A percentile compares a stretch with the other conserved stretches of the same genome.
These are phyloP conservation scores for Platypus cylindrus DNA, from an alignment of 2,888 invertebrate genomes.

Conservation along the genomic window DNA sequence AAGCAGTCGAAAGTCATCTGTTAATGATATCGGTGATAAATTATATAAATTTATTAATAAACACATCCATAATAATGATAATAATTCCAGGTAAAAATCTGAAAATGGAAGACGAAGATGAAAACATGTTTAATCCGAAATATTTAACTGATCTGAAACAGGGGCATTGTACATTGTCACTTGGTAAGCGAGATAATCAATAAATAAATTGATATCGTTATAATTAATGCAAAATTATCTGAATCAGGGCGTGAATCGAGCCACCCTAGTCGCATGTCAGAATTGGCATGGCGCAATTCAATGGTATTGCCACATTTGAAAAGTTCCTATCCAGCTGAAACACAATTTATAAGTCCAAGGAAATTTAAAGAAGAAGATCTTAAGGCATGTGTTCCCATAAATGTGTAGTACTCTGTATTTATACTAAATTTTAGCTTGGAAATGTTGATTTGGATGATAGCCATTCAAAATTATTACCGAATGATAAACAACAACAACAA, in stretches of 20 bases:
- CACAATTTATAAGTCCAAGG: slow-evolving; percentile 47
- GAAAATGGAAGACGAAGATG: slow-evolving; percentile 75
- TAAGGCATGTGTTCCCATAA: slow-evolving; percentile 37
- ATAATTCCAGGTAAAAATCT: slow-evolving; percentile 34
- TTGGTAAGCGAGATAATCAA: too few species aligned
- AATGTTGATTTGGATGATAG: slow-evolving; percentile 32
- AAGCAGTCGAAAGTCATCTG: slow-evolving; percentile 24
- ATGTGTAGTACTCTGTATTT: not conserved
- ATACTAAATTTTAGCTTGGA: slow-evolving; percentile 24
- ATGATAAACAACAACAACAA: slow-evolving; percentile 31
- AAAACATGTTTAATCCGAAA: slow-evolving; percentile 71
- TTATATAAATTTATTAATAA: too few species aligned
- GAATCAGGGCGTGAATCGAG: slow-evolving; percentile 24
- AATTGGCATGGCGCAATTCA: slow-evolving; percentile 68
- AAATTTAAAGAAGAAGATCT: slow-evolving; percentile 51
- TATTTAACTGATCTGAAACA: slow-evolving; percentile 56
- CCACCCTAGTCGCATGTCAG: slow-evolving; percentile 46
- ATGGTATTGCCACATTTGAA: slow-evolving; percentile 73
- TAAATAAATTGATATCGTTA: too few species aligned
- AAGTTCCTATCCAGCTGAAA: slow-evolving; percentile 74
- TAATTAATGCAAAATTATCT: too few species aligned
- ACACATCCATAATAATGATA: too few species aligned
- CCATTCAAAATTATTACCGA: slow-evolving; percentile 33
- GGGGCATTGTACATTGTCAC: slow-evolving; percentile 35
- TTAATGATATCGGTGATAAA: slow-evolving; percentile 23